Conservation (phyloP, 2,888 invertebrate genomes). For the Microctonus brassicae region DNA sequence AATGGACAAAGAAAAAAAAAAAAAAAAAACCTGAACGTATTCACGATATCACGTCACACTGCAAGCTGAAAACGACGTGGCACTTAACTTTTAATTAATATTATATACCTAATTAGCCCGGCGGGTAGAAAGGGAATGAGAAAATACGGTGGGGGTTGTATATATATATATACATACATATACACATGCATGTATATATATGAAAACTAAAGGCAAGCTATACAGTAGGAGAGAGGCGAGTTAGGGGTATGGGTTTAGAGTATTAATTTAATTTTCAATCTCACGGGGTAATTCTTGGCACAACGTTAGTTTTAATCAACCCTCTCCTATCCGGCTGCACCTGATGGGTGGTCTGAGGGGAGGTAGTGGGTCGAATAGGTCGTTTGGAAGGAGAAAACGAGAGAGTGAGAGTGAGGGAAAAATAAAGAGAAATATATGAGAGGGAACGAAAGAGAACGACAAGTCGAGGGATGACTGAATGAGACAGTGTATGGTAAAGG, state of each 20-base stretch:
- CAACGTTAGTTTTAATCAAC: constrained; percentile 62
- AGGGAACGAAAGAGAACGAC: constrained; percentile 40
- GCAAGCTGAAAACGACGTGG: constrained; percentile 58
- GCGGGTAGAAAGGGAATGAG: constrained; percentile 42
- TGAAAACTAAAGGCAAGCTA: constrained; percentile 5
- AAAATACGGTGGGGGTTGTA: constrained; percentile 11
- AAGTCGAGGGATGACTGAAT: constrained; percentile 31
- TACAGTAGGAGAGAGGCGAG: neutral
- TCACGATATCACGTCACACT: constrained; percentile 42
- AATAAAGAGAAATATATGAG: constrained; percentile 28
- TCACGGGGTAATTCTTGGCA: constrained; percentile 69
- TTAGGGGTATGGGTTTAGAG: constrained; percentile 61
- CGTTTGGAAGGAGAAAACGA: constrained; percentile 31
- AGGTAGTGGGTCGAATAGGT: constrained; percentile 40
- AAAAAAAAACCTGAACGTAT: constrained; percentile 14
- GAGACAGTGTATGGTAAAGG: constrained; percentile 22
- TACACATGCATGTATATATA: too few relatives aligned
- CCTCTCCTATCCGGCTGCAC: constrained; percentile 42
- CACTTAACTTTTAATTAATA: constrained; percentile 70
- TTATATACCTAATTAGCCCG: constrained; percentile 69
- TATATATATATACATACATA: too few relatives aligned
- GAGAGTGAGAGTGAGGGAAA: constrained; percentile 32
- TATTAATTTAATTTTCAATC: constrained; percentile 71
- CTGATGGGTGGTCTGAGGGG: constrained; percentile 38
- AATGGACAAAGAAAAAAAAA: neutral